Evolutionary conservation across 1,140 invertebrate species (phyloP).

Genomic region (Neodiprion virginianus): DNA sequence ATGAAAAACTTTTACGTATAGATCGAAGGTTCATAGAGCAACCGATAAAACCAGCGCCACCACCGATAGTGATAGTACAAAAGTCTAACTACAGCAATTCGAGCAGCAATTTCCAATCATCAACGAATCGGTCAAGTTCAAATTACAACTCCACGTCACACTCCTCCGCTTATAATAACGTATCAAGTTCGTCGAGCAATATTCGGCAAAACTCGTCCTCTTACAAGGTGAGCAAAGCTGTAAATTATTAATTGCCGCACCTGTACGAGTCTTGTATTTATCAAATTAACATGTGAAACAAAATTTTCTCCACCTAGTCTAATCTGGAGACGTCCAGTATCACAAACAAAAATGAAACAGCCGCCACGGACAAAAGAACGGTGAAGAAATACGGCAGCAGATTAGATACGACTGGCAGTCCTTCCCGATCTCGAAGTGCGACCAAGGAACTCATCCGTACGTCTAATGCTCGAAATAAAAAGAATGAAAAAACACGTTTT

Average conservation of each 20-base stretch:
- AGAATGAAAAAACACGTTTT: constrained; percentile 12
- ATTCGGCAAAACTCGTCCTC: constrained; percentile 36
- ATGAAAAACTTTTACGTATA: constrained; percentile 32
- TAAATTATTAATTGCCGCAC: no score
- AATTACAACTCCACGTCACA: constrained; percentile 44
- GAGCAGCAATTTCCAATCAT: not conserved
- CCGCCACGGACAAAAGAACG: constrained; percentile 58
- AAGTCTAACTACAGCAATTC: constrained; percentile 50
- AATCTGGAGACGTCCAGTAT: constrained; percentile 18
- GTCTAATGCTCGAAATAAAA: constrained; percentile 45
- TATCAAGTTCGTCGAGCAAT: constrained; percentile 25
- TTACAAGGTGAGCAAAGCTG: constrained; percentile 28
- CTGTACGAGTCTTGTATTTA: no score
- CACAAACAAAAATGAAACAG: constrained; percentile 16
- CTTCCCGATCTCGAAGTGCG: constrained; percentile 83
- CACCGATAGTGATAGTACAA: constrained; percentile 72
- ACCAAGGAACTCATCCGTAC: constrained; percentile 90
- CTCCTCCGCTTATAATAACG: constrained; percentile 34
- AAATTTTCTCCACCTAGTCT: constrained; percentile 24
- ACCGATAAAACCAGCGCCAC: constrained; percentile 77
- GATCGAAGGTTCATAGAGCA: constrained; percentile 85
- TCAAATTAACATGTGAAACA: no score
- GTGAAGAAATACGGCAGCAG: constrained; percentile 82
- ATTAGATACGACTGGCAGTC: constrained; percentile 74
- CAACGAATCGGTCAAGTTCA: constrained; percentile 23